These are phyloP conservation scores for Melieria crassipennis DNA, from an alignment of 2,888 invertebrate genomes.

Conservation along the genomic window DNA sequence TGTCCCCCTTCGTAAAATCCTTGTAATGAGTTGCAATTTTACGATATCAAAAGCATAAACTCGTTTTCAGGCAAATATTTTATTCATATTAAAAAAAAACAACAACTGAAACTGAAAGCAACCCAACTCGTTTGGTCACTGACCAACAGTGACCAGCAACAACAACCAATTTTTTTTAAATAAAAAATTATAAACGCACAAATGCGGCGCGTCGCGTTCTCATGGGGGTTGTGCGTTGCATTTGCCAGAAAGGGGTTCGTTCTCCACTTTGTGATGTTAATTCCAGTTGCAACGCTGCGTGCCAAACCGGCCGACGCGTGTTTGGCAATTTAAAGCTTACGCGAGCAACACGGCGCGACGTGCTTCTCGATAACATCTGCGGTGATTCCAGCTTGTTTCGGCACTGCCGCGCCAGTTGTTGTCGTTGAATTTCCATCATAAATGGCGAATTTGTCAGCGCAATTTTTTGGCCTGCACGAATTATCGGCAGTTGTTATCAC, in stretches of 20 bases:
- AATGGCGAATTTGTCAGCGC: too few species aligned
- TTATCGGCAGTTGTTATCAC: too few species aligned
- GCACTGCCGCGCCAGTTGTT: background rate
- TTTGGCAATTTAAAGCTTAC: constrained; percentile 46
- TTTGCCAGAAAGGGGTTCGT: background rate
- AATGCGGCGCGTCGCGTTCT: too few species aligned
- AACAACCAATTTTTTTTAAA: too few species aligned
- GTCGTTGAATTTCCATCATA: too few species aligned
- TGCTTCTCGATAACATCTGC: constrained; percentile 55
- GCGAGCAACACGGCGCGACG: background rate
- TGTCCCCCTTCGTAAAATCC: constrained; percentile 5
- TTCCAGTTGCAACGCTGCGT: constrained; percentile 44
- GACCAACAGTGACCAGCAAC: constrained; percentile 25
- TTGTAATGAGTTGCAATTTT: constrained; percentile 31
- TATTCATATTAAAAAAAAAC: background rate
- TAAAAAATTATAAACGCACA: too few species aligned
- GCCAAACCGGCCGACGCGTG: constrained; percentile 47
- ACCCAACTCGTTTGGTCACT: constrained; percentile 25
- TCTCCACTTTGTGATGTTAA: background rate
- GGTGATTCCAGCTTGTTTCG: constrained; percentile 41
- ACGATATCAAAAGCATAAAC: constrained; percentile 14
- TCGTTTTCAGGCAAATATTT: background rate
- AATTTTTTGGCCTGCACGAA: too few species aligned
- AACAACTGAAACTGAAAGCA: background rate
- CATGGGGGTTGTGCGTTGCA: constrained; percentile 19